A percentile compares a stretch with the other conserved stretches of the same genome.
Conservation (phyloP, 2,113 vertebrate genomes). For the Lepus americanus region DNA sequence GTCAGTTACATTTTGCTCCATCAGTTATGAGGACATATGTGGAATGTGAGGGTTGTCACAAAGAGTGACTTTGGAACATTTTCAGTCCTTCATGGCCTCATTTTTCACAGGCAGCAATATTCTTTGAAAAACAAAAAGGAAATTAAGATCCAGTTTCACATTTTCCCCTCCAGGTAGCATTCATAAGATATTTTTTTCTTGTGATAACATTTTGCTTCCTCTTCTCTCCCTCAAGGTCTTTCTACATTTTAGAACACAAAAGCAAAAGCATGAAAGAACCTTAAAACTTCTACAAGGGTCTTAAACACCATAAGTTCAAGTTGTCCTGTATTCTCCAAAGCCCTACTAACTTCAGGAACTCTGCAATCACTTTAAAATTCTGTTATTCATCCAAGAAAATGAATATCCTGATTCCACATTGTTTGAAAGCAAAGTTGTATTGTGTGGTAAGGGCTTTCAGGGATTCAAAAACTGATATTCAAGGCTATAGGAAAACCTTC, state of each 20-base stretch:
- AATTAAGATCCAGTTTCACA: constrained; percentile 75
- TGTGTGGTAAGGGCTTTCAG: constrained; percentile 62
- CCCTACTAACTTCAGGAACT: constrained; percentile 69
- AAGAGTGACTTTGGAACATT: constrained; percentile 62
- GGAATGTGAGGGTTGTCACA: constrained; percentile 43
- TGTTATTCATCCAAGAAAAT: constrained; percentile 69
- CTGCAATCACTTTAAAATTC: constrained; percentile 63
- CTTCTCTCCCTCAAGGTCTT: constrained; percentile 74
- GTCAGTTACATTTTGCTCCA: not conserved
- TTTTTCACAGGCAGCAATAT: constrained; percentile 60
- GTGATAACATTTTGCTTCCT: constrained; percentile 74
- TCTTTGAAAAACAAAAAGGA: constrained; percentile 72
- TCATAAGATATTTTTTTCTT: constrained; percentile 62
- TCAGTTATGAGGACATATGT: not conserved
- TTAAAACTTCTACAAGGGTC: constrained; percentile 71
- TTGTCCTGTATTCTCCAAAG: constrained; percentile 75
- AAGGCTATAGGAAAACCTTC: constrained; percentile 63
- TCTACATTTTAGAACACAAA: constrained; percentile 74
- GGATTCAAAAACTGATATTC: constrained; percentile 67
- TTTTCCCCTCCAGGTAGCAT: constrained; percentile 71
- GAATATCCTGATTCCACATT: constrained; percentile 18
- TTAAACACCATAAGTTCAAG: constrained; percentile 69
- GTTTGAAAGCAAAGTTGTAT: constrained; percentile 44
- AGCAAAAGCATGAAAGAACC: constrained; percentile 72
- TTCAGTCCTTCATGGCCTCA: constrained; percentile 55